Evolutionary conservation across 1,140 invertebrate genomes (phyloP).

Genomic region (Trichogramma pretiosum): DNA sequence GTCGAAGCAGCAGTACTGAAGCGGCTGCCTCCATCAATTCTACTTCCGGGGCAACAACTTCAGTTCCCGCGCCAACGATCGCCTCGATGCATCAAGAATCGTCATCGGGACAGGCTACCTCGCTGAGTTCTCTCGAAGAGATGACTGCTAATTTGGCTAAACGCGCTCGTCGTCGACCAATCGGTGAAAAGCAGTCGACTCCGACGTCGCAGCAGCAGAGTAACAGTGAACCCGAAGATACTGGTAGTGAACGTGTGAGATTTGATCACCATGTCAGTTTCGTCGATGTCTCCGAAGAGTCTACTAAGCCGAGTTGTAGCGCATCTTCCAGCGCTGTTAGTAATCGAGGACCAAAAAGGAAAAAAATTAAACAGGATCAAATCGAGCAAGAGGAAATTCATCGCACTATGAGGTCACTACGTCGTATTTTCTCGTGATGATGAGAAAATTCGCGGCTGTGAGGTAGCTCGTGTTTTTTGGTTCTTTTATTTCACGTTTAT

Average conservation of each 20-base stretch:
- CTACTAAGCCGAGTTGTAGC: too few relatives aligned
- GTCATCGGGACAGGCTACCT: constrained; percentile 38
- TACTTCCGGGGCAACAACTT: constrained; percentile 17
- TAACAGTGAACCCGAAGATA: constrained; percentile 47
- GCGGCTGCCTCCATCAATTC: constrained; percentile 10
- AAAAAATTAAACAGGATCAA: constrained; percentile 33
- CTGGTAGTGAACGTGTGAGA: constrained; percentile 50
- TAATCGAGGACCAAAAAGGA: constrained; percentile 33
- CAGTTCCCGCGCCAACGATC: constrained; percentile 24
- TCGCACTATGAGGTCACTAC: constrained; percentile 21
- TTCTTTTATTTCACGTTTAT: too few relatives aligned
- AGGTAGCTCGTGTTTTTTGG: too few relatives aligned
- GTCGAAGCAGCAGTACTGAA: constrained; percentile 32
- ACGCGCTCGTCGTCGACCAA: constrained; percentile 34
- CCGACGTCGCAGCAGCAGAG: constrained; percentile 35
- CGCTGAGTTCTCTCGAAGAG: constrained; percentile 48
- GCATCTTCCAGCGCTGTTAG: constrained; percentile 14
- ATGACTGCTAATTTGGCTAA: constrained; percentile 39
- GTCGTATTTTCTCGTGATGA: constrained; percentile 17
- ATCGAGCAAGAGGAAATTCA: constrained; percentile 21
- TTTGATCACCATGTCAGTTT: constrained; percentile 51
- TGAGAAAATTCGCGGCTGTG: constrained; percentile 17
- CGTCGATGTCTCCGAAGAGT: constrained; percentile 37
- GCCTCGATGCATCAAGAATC: constrained; percentile 32
- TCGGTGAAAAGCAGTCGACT: constrained; percentile 32